These are phyloP conservation scores for Saguinus midas DNA, from an alignment of 2,113 vertebrate species.

Conservation along the genomic window DNA sequence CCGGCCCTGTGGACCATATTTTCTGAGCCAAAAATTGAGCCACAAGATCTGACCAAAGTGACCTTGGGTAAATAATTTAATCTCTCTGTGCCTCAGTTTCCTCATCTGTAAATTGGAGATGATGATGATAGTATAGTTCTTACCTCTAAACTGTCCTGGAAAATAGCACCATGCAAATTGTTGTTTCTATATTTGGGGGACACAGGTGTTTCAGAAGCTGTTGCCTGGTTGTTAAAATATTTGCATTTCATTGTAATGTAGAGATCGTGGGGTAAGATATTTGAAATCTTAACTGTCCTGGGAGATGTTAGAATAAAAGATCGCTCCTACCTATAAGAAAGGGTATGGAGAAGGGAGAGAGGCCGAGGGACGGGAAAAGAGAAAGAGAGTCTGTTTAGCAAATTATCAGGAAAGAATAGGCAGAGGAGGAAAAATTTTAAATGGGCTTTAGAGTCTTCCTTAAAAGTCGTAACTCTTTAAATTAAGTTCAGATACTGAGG, in stretches of 20 bases:
- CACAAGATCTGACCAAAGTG: neutral
- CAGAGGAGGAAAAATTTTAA: neutral
- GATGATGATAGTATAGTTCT: neutral
- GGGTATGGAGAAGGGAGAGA: neutral
- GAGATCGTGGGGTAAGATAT: neutral
- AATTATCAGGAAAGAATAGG: neutral
- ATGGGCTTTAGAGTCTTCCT: neutral
- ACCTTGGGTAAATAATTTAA: neutral
- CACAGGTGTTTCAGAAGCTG: slow-evolving; percentile 42
- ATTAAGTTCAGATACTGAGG: neutral
- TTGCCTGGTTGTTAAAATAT: slow-evolving; percentile 57
- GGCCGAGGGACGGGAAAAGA: neutral
- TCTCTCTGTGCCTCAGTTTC: neutral
- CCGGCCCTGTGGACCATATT: neutral
- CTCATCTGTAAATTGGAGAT: neutral
- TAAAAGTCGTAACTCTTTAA: slow-evolving; percentile 16
- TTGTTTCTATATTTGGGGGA: neutral
- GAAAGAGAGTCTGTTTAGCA: neutral
- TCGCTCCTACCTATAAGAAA: neutral
- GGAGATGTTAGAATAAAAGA: neutral
- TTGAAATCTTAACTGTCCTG: slow-evolving; percentile 48
- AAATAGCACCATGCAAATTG: neutral
- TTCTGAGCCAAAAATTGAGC: neutral
- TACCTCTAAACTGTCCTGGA: neutral
- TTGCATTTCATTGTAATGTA: slow-evolving; percentile 45